These are phyloP conservation scores for Acanthosepion esculentum DNA, from an alignment of 2,888 invertebrate species.

Conservation along the genomic window DNA sequence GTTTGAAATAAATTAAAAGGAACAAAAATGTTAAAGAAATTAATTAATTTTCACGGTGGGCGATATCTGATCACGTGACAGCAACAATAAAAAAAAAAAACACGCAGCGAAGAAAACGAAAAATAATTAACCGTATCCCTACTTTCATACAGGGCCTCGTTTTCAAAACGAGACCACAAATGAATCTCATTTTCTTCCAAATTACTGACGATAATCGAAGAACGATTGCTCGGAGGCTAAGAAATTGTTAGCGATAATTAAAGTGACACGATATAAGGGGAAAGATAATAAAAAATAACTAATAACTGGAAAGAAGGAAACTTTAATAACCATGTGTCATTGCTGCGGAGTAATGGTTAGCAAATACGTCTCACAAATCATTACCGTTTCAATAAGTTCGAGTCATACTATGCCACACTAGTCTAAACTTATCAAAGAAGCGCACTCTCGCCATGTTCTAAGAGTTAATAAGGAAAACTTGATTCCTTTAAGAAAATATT, in stretches of 20 bases:
- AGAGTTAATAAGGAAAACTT: too few relatives aligned
- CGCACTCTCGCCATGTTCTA: too few relatives aligned
- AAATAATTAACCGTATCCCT: not conserved
- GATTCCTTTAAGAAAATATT: too few relatives aligned
- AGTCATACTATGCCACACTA: too few relatives aligned
- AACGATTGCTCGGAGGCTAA: not conserved
- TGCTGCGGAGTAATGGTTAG: too few relatives aligned
- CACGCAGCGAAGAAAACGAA: too few relatives aligned
- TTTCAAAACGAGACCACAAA: constrained; percentile 4
- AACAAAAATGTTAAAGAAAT: not conserved
- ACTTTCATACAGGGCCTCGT: not conserved
- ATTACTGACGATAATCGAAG: not conserved
- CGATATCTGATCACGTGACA: not conserved
- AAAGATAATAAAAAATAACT: too few relatives aligned
- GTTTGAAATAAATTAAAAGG: not conserved
- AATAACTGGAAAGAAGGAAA: too few relatives aligned
- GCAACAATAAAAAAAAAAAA: not conserved
- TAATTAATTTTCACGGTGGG: not conserved
- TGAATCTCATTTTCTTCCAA: constrained; percentile 33
- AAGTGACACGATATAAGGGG: not conserved
- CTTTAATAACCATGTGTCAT: too few relatives aligned
- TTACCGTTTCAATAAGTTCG: too few relatives aligned
- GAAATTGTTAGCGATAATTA: not conserved
- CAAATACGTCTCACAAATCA: too few relatives aligned
- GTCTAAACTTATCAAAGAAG: too few relatives aligned